Evolutionary conservation across 1,140 invertebrate genomes (phyloP).

Genomic region (Achroia grisella): DNA sequence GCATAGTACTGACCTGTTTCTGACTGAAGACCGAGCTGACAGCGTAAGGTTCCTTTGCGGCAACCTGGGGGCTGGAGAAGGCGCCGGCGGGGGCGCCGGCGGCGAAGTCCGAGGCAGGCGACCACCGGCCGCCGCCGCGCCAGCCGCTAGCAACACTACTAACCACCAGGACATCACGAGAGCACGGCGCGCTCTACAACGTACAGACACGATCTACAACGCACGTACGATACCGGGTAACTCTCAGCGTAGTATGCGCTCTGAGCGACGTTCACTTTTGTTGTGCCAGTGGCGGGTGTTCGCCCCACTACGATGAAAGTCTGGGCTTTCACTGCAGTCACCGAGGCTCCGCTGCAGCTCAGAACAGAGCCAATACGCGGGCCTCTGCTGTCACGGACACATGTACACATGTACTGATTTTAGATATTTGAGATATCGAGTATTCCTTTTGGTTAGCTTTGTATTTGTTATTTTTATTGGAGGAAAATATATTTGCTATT

Average conservation of each 20-base stretch:
- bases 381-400: background rate
- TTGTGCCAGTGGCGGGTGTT: conserved; percentile 30
- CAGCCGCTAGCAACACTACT: conserved; percentile 45
- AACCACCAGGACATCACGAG: conserved; percentile 54
- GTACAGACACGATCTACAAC: conserved; percentile 34
- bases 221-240: conserved; percentile 40
- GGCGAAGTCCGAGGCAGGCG: conserved; percentile 55
- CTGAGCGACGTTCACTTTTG: conserved; percentile 57
- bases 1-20: conserved; percentile 48
- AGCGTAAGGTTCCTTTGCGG: conserved; percentile 59
- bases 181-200: conserved; percentile 36
- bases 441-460: too few species aligned
- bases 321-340: conserved; percentile 50
- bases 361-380: background rate
- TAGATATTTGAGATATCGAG: too few species aligned
- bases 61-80: conserved; percentile 30
- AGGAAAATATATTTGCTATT: too few species aligned
- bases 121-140: conserved; percentile 44
- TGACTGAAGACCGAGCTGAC: conserved; percentile 46
- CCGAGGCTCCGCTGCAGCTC: conserved; percentile 1
- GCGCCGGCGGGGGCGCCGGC: conserved; percentile 22
- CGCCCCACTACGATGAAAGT: conserved; percentile 63
- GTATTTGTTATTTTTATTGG: too few species aligned
- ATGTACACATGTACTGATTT: background rate
- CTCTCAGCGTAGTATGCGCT: conserved; percentile 32